phyloP scores from a whole-genome alignment of 2,113 vertebrate species.

The Tursiops truncatus region DNA sequence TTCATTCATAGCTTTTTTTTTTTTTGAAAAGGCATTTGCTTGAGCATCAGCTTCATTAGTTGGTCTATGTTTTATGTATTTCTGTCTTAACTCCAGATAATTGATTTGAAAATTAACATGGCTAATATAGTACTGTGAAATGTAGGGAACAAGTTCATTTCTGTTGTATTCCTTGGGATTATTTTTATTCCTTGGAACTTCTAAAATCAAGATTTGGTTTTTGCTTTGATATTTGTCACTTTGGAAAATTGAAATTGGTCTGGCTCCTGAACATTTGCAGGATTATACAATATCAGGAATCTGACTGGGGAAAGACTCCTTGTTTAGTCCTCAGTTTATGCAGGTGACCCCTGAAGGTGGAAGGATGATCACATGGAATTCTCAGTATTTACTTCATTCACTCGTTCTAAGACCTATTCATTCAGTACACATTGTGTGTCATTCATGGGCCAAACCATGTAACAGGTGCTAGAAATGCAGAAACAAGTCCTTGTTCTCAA shows the following conservation, averaged over 20 bases:
- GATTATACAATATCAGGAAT: not conserved
- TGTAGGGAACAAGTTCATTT: conserved; percentile 21
- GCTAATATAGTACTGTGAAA: not conserved
- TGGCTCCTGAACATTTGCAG: not conserved
- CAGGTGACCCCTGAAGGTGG: not conserved
- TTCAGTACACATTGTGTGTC: not conserved
- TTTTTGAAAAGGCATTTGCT: not conserved
- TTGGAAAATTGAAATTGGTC: not conserved
- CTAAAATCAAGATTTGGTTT: not conserved
- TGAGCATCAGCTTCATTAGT: not conserved
- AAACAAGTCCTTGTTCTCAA: not conserved
- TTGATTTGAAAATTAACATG: not conserved
- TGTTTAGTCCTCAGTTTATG: not conserved
- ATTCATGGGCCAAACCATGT: not conserved
- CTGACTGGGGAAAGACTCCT: not conserved
- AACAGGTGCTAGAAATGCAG: not conserved
- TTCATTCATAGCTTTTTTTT: not conserved
- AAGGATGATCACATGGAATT: not conserved
- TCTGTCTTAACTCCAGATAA: not conserved
- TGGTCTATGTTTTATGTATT: not conserved
- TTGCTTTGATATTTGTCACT: not conserved
- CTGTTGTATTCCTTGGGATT: not conserved
- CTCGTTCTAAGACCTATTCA: not conserved
- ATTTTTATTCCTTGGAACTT: not conserved
- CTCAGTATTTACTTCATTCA: not conserved